Percentiles rank a stretch among this genome's conserved stretches.
phyloP scores from a whole-genome alignment of 2,888 invertebrate species.

The Calameuta pallipes region DNA sequence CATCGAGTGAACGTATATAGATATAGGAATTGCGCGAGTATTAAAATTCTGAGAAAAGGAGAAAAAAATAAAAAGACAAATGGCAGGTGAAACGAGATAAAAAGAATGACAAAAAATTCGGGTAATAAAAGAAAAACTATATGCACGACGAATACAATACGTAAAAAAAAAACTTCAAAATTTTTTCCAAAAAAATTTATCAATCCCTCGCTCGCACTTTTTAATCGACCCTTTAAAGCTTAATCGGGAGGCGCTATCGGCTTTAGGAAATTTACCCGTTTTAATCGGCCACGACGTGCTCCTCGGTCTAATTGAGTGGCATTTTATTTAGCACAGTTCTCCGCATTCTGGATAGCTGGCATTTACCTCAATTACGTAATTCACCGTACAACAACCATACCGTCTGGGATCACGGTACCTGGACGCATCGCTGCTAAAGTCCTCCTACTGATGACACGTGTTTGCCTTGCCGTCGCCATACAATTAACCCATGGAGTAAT shows the following conservation, averaged over 20 bases:
- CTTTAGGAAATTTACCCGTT: background rate
- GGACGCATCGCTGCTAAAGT: conserved; percentile 20
- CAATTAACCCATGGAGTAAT: conserved; percentile 58
- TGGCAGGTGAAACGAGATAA: background rate
- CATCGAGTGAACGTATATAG: background rate
- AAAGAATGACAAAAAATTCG: background rate
- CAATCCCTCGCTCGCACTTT: background rate
- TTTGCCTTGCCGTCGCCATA: conserved; percentile 56
- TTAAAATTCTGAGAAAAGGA: background rate
- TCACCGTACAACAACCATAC: conserved; percentile 48
- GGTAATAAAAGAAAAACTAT: background rate
- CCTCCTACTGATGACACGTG: conserved; percentile 56
- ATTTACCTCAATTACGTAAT: conserved; percentile 63
- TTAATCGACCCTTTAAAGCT: background rate
- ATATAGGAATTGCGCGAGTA: background rate
- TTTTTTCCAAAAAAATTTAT: background rate
- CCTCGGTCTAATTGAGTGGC: conserved; percentile 54
- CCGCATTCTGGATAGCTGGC: conserved; percentile 57
- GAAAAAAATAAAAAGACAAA: background rate
- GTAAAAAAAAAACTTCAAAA: background rate
- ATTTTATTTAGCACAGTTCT: conserved; percentile 61
- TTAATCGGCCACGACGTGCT: background rate
- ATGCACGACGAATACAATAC: too few species aligned
- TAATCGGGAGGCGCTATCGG: background rate
- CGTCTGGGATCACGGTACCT: background rate